Evolutionary conservation across 2,888 invertebrate genomes (phyloP).

Genomic region (Drosophila bunnanda): DNA sequence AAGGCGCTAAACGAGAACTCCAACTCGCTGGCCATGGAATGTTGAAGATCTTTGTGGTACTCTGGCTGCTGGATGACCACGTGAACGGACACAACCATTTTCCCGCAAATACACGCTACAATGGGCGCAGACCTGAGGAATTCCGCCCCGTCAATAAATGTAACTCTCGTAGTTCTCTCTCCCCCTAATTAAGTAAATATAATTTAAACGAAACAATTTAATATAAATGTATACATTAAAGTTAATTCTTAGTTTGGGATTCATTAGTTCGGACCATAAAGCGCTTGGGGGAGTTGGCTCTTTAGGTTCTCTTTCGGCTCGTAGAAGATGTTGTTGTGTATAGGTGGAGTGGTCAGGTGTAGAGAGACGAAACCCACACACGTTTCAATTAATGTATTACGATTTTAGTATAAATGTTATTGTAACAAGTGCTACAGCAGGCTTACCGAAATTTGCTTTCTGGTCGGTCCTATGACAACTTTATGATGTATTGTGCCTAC

Average conservation of each 20-base stretch:
- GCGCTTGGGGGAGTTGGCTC: background rate
- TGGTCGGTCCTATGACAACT: background rate
- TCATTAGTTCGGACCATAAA: background rate
- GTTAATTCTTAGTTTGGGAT: constrained; percentile 17
- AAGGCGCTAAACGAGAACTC: constrained; percentile 84
- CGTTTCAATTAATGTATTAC: background rate
- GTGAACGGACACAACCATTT: constrained; percentile 10
- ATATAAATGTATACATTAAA: constrained; percentile 62
- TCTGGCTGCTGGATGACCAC: constrained; percentile 27
- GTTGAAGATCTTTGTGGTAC: constrained; percentile 69
- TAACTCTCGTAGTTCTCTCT: constrained; percentile 16
- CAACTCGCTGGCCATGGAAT: constrained; percentile 85
- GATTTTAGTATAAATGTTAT: too few species aligned
- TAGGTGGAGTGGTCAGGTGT: background rate
- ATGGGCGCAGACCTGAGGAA: constrained; percentile 39
- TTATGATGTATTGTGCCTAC: background rate
- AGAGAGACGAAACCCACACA: too few species aligned
- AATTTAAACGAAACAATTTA: constrained; percentile 58
- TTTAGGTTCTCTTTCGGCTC: background rate
- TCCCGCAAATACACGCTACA: constrained; percentile 14
- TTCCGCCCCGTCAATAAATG: constrained; percentile 1
- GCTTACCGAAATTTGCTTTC: background rate
- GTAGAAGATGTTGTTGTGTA: background rate
- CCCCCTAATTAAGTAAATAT: constrained; percentile 68
- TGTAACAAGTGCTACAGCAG: too few species aligned